Evolutionary conservation across 2,113 vertebrate genomes (phyloP).

Genomic region (Alligator mississippiensis): DNA sequence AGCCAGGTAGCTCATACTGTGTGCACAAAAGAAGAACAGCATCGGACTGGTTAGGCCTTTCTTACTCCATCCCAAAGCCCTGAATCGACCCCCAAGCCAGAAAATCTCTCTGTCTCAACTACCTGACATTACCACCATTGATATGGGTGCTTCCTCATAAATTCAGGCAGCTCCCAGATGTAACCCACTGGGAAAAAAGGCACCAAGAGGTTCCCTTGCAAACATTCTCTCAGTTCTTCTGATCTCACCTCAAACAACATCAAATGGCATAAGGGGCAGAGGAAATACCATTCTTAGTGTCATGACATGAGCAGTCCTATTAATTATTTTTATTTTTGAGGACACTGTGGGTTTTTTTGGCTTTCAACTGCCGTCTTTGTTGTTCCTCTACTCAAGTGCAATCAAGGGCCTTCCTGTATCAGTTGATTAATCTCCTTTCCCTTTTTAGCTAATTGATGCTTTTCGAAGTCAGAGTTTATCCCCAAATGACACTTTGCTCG

Average conservation of each 20-base stretch:
- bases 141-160: no score
- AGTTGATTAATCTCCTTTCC: constrained; percentile 52
- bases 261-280: neutral
- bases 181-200: neutral
- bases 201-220: neutral
- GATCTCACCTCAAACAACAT: neutral
- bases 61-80: no score
- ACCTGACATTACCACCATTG: no score
- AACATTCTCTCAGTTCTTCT: neutral
- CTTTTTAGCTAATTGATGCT: constrained; percentile 9
- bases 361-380: neutral
- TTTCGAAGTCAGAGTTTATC: constrained; percentile 14
- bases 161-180: no score
- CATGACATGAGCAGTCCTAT: no score
- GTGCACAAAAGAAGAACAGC: neutral
- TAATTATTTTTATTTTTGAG: no score
- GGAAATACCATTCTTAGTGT: no score
- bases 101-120: no score
- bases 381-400: neutral
- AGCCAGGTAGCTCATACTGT: neutral
- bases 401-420: constrained; percentile 44
- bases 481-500: constrained; percentile 7
- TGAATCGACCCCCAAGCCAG: no score
- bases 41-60: neutral
- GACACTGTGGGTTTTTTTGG: neutral